phyloP scores from a whole-genome alignment of 2,797 vertebrate species.

The Tokudaia muenninki region DNA sequence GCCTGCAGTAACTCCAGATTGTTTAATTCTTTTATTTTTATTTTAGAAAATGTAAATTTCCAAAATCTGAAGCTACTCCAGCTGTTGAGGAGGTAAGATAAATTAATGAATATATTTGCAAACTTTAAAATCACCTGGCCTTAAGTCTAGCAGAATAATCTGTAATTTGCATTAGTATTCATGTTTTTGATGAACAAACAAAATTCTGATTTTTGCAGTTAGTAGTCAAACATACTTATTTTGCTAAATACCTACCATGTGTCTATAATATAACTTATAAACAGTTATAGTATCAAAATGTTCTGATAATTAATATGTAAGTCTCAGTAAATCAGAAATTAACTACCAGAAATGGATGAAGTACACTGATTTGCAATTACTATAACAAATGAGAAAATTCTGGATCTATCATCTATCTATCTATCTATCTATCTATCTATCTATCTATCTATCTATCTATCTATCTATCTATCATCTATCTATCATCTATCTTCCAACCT shows the following conservation, averaged over 20 bases:
- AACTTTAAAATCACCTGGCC: not conserved
- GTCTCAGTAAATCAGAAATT: conserved; percentile 3
- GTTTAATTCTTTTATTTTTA: conserved; percentile 45
- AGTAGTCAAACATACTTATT: not conserved
- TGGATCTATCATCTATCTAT: not conserved
- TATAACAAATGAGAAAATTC: not conserved
- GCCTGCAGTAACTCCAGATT: conserved; percentile 42
- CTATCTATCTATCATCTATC: too few species aligned
- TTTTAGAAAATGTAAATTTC: conserved; percentile 73
- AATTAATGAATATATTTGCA: conserved; percentile 44
- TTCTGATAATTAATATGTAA: conserved; percentile 32
- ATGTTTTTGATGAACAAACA: conserved; percentile 23
- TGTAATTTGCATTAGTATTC: conserved; percentile 44
- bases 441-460: too few species aligned
- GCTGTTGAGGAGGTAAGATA: conserved; percentile 74
- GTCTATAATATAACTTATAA: not conserved
- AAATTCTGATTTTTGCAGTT: conserved; percentile 6
- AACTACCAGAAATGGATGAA: conserved; percentile 22
- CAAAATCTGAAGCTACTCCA: conserved; percentile 40
- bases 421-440: not conserved
- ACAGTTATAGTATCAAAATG: not conserved
- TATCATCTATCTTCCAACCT: not conserved
- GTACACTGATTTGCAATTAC: not conserved
- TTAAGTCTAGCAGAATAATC: conserved; percentile 15
- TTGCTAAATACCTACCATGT: not conserved